Evolutionary conservation across 2,113 vertebrate species (phyloP).

Genomic region (Percopsis transmontana): DNA sequence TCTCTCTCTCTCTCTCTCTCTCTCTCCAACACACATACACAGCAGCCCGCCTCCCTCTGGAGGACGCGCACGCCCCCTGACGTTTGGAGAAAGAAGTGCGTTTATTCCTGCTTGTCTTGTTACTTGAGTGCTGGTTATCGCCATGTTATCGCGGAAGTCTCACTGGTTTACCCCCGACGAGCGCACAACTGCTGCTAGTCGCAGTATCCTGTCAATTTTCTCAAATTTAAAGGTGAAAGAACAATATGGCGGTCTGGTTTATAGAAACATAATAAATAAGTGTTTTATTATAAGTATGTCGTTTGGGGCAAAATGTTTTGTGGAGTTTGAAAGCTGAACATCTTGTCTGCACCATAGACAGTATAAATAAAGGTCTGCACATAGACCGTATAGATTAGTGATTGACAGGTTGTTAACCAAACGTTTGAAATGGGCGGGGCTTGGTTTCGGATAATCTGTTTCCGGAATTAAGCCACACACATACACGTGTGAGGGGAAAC

Average conservation of each 20-base stretch:
- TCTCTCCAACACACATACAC: conserved; percentile 9
- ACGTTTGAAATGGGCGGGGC: background rate
- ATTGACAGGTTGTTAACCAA: background rate
- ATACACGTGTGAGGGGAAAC: conserved; percentile 28
- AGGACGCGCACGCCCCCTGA: conserved; percentile 66
- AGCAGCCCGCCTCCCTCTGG: conserved; percentile 13
- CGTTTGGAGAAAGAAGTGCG: conserved; percentile 30
- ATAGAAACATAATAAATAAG: no score
- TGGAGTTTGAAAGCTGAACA: no score
- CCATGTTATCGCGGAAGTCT: no score
- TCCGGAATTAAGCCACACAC: conserved; percentile 45
- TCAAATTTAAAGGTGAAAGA: no score
- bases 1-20: conserved; percentile 11
- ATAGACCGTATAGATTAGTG: no score
- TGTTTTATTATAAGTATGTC: no score
- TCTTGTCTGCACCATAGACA: no score
- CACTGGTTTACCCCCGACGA: background rate
- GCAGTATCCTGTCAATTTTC: no score
- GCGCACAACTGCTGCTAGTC: no score
- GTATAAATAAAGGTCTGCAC: no score
- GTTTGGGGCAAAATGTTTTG: no score
- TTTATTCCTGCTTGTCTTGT: background rate
- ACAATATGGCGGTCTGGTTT: no score
- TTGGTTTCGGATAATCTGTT: conserved; percentile 20
- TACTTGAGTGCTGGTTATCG: background rate